Evolutionary conservation across 1,140 invertebrate genomes (phyloP), one percentile per base, ranked within the genome.

Genomic region (Pemphigus obesinymphae): DNA sequence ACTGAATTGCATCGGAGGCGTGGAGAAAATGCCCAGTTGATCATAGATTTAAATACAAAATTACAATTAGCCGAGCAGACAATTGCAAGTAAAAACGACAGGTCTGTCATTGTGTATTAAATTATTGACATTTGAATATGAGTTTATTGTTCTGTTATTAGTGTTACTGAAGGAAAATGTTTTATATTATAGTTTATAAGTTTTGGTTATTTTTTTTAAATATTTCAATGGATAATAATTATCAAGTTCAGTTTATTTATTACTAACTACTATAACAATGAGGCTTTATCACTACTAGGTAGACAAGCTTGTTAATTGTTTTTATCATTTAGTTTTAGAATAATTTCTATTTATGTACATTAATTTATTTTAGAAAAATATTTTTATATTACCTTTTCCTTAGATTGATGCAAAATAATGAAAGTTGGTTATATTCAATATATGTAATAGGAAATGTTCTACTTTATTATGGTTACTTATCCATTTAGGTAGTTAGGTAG

Each of bases 21-120:
- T 87, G 94, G 96, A 73, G 96, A 98, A 88, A 95, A 97, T 89
- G 91, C 95, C 0, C 96, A 97, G 86, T 92, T 96, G 88, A 94
- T 98, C 82, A 93, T 98, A 66, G 95, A 95, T 87, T 88, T 98
- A 3, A 96, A 95, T 89, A 90, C 92, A 83, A 92, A 91, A 87
- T 87, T 97, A 26, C 93, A 96, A 88, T 94, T 96, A 84, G 92
- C 94, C 85, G 94, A 95, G 84, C 94, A 95, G 86, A 89, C 92
- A 83, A 85, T 96, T 66, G 88, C 90, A 40, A 85, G 87, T 26
- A 94, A 93, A 88, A 94, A 96, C 88, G 84, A 90, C 34, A 92
- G 90, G 95, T 96, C 89, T 88, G 88, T 85, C 23, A 68, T 40
- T 63, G 72, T 63, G 13, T 76, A 37, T 10, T 8, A 40, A 55